These are phyloP conservation scores for Clusia tigrina DNA, from an alignment of 2,888 invertebrate genomes.

Conservation along the genomic window DNA sequence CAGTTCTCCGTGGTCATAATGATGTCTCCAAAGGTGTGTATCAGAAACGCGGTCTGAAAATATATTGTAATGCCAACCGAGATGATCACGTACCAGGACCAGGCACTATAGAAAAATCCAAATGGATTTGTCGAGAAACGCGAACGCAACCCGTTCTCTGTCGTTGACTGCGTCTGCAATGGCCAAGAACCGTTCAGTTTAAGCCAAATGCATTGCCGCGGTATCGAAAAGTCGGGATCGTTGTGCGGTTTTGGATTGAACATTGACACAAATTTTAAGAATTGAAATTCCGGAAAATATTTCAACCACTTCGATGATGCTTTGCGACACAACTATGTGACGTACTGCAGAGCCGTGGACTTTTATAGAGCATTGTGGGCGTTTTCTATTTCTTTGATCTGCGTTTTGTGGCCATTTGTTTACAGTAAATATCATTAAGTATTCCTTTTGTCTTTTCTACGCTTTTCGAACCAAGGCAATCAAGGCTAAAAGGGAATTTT, in stretches of 20 bases:
- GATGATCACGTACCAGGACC: constrained; percentile 59
- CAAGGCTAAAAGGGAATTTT: constrained; percentile 5
- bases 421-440: constrained; percentile 21
- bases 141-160: background rate
- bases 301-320: background rate
- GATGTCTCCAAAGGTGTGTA: constrained; percentile 56
- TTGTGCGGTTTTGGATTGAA: constrained; percentile 47
- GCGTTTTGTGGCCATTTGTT: constrained; percentile 17
- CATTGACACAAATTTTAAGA: constrained; percentile 34
- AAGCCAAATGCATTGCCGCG: constrained; percentile 58
- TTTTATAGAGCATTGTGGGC: constrained; percentile 26
- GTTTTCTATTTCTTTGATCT: background rate
- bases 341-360: background rate
- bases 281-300: background rate
- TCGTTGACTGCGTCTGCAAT: constrained; percentile 22
- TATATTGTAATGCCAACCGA: constrained; percentile 57
- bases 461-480: background rate
- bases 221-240: constrained; percentile 52
- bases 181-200: constrained; percentile 63
- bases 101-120: constrained; percentile 43
- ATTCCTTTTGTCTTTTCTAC: constrained; percentile 29
- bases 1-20: constrained; percentile 61
- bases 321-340: background rate
- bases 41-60: constrained; percentile 56
- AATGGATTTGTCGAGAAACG: constrained; percentile 5